A percentile compares a stretch with the other conserved stretches of the same genome.
These are phyloP conservation scores for Xestia sexstrigata DNA, from an alignment of 2,888 invertebrate species.

Conservation along the genomic window DNA sequence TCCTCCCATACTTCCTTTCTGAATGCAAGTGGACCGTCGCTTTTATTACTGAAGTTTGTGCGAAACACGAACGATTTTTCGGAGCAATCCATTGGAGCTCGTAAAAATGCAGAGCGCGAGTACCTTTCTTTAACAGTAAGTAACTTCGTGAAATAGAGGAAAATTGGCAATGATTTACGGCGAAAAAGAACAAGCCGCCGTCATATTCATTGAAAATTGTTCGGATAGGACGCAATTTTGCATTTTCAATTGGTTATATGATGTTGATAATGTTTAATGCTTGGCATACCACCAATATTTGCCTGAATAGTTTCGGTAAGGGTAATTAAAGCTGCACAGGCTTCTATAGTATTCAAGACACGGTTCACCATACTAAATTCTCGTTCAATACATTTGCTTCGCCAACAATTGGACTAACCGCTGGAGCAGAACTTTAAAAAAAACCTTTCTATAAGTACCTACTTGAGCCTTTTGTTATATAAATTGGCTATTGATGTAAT, in stretches of 20 bases:
- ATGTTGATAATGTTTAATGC: slow-evolving; percentile 11
- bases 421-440: slow-evolving; percentile 18
- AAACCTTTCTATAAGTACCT: not conserved
- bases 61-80: slow-evolving; percentile 70
- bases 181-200: slow-evolving; percentile 27
- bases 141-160: slow-evolving; percentile 51
- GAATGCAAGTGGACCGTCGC: slow-evolving; percentile 71
- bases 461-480: slow-evolving; percentile 5
- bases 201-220: slow-evolving; percentile 35
- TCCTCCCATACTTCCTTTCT: slow-evolving; percentile 64
- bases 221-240: slow-evolving; percentile 13
- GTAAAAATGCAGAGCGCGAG: slow-evolving; percentile 57
- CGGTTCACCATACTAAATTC: slow-evolving; percentile 38
- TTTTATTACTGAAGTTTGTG: slow-evolving; percentile 72
- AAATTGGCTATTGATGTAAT: not conserved
- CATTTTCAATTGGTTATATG: slow-evolving; percentile 23
- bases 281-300: slow-evolving; percentile 5
- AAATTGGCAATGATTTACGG: slow-evolving; percentile 52
- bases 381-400: slow-evolving; percentile 38
- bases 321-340: slow-evolving; percentile 46
- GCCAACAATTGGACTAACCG: slow-evolving; percentile 25
- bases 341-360: slow-evolving; percentile 24
- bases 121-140: slow-evolving; percentile 46
- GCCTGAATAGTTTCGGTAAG: slow-evolving; percentile 18
- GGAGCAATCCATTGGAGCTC: slow-evolving; percentile 61